Base-by-base conservation (phyloP, 2,797 vertebrate species). In the Tokudaia tokunoshimensis region DNA sequence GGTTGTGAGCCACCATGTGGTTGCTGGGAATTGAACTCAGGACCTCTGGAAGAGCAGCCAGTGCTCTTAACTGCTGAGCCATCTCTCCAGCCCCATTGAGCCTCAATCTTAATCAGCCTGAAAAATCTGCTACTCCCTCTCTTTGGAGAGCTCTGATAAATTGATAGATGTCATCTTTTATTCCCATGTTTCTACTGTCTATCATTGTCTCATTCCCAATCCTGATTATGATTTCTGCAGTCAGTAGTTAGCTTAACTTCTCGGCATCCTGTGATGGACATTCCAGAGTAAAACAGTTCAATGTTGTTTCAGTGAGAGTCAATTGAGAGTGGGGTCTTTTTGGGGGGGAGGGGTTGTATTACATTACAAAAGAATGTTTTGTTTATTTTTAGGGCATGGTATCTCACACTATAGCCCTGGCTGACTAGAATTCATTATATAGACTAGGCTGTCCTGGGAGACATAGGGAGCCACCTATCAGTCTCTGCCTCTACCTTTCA, bases 81-180 rank as follows among this genome's bases (percentile, higher is more conserved):
- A 61, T 10, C 59, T 61, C 59, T 61, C 22, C 2, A 26, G 59
- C 24, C 59, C 24, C 59, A 61, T 22, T 80, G 12, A n/a, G 78
- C 86, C 41, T 95, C 63, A 59, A 4, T 88, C 29, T 95, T 59
- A 44, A 65, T 92, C 11, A 96, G 11, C 52, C 72, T 90, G 37
- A 75, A 92, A 91, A 91, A 78, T 84, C 10, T 92, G 83, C 50
- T 44, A 70, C 44, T 65, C 67, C 19, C 88, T 81, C 20, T 91
- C 82, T 81, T 80, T 44, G 92, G 70, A 92, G 52, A 84, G 81
- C 24, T 72, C 37, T 81, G 55, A 82, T 91, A 85, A 3, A 75
- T 55, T 93, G 52, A 88, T 83, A 85, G 88, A 61, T 70, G 61
- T 80, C 89, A 1, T 74, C 85, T 95, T 93, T 96, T 95, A 72